Base-by-base conservation (phyloP, 1,140 invertebrate genomes). In the Diuraphis noxia region DNA sequence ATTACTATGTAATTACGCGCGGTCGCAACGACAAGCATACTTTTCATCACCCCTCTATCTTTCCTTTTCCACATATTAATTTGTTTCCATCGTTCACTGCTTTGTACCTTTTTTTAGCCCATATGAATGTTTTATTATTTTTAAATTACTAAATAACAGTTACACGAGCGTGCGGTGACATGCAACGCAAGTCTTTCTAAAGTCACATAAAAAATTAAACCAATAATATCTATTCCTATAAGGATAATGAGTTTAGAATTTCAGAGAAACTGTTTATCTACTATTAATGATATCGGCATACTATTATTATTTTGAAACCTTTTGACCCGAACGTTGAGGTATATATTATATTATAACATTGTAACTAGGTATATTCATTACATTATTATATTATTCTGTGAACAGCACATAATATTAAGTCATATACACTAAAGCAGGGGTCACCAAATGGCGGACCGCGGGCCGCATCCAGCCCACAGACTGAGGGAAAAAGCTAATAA, bases 61-160 rank as follows among this genome's bases (percentile, higher is more conserved):
- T 23, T 43, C 46, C 21, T 19, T 2, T 8, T 49, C n/a, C 3
- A 21, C 8, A 23, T 49, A 25, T 34, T 49, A 34, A 49, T 46
- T 49, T 49, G n/a, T 49, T 49, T 46, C 21, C 25, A 34, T 46
- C 34, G 46, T 36, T 19, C 34, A 25, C 46, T 36, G 49, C 46
- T 36, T 86, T 34, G 84, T 86, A 52, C 23, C 23, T 52, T 52
- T 86, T 52, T n/a, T 34, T 7, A 38, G 23, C 25, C 23, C 46
- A 52, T 36, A 86, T 25, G 85, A 86, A 86, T 52, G 43, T 49
- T 86, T 86, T 52, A 84, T 84, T 84, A 41, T 84, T 84, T 40
- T n/a, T 34, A 84, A 43, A 43, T 43, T 43, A 43, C 40, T 30
- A 84, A 84, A 46, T 46, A 82, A 43, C 30, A 34, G 41, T 84